Evolutionary conservation across 2,113 vertebrate species (phyloP).

Genomic region (Siniperca chuatsi): DNA sequence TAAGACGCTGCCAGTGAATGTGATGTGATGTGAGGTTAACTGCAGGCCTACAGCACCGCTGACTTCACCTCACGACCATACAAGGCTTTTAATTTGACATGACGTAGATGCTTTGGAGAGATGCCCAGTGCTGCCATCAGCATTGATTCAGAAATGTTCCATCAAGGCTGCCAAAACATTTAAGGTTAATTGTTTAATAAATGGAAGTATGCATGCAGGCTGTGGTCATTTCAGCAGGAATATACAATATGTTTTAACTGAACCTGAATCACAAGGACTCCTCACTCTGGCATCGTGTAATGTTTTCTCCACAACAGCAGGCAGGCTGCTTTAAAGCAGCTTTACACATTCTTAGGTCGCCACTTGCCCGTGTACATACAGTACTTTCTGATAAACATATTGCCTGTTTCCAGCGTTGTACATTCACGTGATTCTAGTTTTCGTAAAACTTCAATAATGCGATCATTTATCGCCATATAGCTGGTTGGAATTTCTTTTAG

Average conservation of each 20-base stretch:
- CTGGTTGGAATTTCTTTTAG: no score
- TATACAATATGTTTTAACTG: background rate
- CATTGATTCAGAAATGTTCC: slow-evolving; percentile 9
- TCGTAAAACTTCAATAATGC: no score
- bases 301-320: background rate
- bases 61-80: background rate
- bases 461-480: no score
- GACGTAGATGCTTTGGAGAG: background rate
- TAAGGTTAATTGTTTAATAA: slow-evolving; percentile 1
- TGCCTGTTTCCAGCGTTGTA: background rate
- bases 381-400: background rate
- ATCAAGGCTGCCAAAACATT: background rate
- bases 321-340: background rate
- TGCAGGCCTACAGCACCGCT: background rate
- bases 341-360: background rate
- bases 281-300: background rate
- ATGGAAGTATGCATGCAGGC: background rate
- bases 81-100: slow-evolving; percentile 10
- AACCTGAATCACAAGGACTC: background rate
- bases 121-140: background rate
- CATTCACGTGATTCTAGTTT: background rate
- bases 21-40: background rate
- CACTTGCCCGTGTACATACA: background rate
- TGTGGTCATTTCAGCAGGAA: background rate
- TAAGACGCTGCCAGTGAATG: background rate